Conservation (phyloP, 2,113 vertebrate genomes). For the Chunga burmeisteri region DNA sequence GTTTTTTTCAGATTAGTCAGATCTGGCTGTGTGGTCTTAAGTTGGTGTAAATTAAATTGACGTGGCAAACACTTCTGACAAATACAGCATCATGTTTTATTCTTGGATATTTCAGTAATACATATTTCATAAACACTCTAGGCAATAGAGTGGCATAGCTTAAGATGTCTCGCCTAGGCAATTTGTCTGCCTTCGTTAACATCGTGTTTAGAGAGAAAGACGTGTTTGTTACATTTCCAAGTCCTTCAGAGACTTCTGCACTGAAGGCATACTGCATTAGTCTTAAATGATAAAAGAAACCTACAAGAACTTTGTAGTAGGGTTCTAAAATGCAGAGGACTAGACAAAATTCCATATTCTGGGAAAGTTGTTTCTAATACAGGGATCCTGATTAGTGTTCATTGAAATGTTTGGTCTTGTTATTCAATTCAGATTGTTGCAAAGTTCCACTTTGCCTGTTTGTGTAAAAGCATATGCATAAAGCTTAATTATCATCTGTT, state of each 20-base stretch:
- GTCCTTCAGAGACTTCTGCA: neutral
- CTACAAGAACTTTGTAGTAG: neutral
- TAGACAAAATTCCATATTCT: neutral
- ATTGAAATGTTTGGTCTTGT: neutral
- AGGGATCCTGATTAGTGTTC: neutral
- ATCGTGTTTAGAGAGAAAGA: neutral
- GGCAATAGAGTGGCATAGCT: neutral
- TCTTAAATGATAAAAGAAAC: neutral
- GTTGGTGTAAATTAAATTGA: neutral
- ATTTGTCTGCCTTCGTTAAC: neutral
- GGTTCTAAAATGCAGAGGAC: neutral
- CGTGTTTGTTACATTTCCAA: neutral
- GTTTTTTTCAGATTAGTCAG: neutral
- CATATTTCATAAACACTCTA: neutral
- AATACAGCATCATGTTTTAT: neutral
- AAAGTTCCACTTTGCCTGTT: conserved; percentile 36
- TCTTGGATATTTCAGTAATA: neutral
- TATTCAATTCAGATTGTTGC: conserved; percentile 28
- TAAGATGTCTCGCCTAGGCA: neutral
- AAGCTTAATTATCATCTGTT: conserved; percentile 58
- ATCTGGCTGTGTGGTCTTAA: neutral
- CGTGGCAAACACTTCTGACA: neutral
- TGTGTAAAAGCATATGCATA: conserved; percentile 54
- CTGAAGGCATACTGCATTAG: neutral
- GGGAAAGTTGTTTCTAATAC: neutral